Conservation (phyloP, 2,888 invertebrate species). For the Amphiduros pacificus region DNA sequence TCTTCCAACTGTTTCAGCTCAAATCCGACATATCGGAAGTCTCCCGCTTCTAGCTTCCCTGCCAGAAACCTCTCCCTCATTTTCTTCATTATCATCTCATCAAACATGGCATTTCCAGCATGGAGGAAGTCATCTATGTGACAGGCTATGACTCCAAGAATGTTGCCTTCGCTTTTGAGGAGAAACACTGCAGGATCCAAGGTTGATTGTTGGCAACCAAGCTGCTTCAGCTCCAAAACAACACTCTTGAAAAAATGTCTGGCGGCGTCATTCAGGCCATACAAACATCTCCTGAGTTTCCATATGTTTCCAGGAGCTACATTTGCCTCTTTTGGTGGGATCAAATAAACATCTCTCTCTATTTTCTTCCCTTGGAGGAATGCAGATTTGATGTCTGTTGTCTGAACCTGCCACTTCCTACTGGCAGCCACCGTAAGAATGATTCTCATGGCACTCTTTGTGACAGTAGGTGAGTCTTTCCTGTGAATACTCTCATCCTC, state of each 20-base stretch:
- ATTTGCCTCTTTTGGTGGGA: slow-evolving; percentile 27
- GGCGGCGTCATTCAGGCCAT: slow-evolving; percentile 31
- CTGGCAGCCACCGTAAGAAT: slow-evolving; percentile 25
- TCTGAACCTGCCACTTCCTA: slow-evolving; percentile 29
- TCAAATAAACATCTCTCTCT: slow-evolving; percentile 25
- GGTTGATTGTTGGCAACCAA: slow-evolving; percentile 28
- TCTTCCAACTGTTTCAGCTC: not conserved
- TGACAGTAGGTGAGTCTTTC: slow-evolving; percentile 25
- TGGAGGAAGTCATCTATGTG: slow-evolving; percentile 35
- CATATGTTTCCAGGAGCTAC: slow-evolving; percentile 18
- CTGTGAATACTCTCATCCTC: slow-evolving; percentile 19
- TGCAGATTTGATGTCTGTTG: slow-evolving; percentile 33
- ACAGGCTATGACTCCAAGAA: slow-evolving; percentile 28
- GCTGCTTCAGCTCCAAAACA: slow-evolving; percentile 20
- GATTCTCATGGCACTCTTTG: slow-evolving; percentile 24
- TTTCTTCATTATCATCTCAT: slow-evolving; percentile 9
- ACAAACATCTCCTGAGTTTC: slow-evolving; percentile 31
- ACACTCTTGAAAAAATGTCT: slow-evolving; percentile 32
- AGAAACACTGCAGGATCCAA: slow-evolving; percentile 32
- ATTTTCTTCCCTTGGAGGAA: slow-evolving; percentile 31
- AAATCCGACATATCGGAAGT: slow-evolving; percentile 28
- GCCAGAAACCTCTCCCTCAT: slow-evolving; percentile 18
- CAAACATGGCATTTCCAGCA: slow-evolving; percentile 21
- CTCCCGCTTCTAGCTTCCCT: slow-evolving; percentile 20
- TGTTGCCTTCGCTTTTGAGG: slow-evolving; percentile 7